Percentiles rank a stretch among this genome's conserved stretches.
phyloP scores from a whole-genome alignment of 2,888 invertebrate genomes.

The Seladonia tumulorum region DNA sequence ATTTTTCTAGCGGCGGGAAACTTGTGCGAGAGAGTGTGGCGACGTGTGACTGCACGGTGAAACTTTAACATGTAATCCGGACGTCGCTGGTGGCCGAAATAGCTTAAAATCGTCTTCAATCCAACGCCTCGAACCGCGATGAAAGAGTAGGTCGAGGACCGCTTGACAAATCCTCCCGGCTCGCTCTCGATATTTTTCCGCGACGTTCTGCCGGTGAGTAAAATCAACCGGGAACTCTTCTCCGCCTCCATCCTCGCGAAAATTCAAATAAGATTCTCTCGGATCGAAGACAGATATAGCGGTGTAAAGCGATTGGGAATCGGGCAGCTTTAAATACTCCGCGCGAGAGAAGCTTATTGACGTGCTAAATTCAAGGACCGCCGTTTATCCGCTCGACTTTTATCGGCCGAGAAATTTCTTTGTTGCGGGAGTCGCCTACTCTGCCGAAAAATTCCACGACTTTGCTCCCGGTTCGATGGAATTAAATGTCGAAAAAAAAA shows the following conservation, averaged over 20 bases:
- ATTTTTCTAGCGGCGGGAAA: slow-evolving; percentile 5
- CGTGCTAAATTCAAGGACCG: not conserved
- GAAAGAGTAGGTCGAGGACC: slow-evolving; percentile 67
- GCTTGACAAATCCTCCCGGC: slow-evolving; percentile 63
- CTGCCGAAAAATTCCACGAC: not conserved
- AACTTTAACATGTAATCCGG: slow-evolving; percentile 51
- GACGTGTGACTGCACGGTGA: slow-evolving; percentile 23
- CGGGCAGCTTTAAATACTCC: not conserved
- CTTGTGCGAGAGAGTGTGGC: not conserved
- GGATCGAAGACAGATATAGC: slow-evolving; percentile 36
- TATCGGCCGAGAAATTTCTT: not conserved
- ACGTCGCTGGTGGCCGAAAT: slow-evolving; percentile 20
- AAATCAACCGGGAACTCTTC: slow-evolving; percentile 64
- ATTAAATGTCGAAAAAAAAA: not conserved
- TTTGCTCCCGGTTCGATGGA: not conserved
- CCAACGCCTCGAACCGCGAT: slow-evolving; percentile 26
- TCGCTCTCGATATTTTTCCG: slow-evolving; percentile 66
- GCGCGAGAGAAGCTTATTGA: not conserved
- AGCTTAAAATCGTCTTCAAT: slow-evolving; percentile 56
- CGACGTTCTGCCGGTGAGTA: slow-evolving; percentile 45
- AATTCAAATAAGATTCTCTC: slow-evolving; percentile 68
- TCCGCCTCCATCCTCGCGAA: slow-evolving; percentile 52
- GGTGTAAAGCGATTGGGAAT: slow-evolving; percentile 31
- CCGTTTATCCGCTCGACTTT: not conserved
- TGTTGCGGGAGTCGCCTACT: not conserved